Conservation (phyloP, 2,113 vertebrate genomes). For the Dermatemys mawii region DNA sequence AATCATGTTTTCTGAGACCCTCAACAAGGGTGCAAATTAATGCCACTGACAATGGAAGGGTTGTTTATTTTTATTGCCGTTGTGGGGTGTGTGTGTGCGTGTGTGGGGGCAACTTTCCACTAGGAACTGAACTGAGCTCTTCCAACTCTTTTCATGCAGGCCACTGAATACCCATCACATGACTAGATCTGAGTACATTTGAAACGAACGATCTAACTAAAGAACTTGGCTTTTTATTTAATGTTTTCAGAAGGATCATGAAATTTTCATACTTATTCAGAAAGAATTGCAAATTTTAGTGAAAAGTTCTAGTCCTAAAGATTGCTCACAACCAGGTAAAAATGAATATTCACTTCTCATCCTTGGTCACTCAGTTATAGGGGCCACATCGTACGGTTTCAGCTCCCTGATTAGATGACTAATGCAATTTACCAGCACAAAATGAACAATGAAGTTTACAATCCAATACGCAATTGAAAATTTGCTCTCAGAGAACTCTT, state of each 20-base stretch:
- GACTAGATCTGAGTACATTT: neutral
- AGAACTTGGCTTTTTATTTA: neutral
- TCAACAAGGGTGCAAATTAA: neutral
- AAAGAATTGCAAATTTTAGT: accelerated
- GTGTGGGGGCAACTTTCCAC: neutral
- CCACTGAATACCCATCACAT: neutral
- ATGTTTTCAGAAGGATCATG: neutral
- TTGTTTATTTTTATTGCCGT: neutral
- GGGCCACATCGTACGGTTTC: neutral
- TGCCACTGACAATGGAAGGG: neutral
- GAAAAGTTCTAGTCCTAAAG: neutral
- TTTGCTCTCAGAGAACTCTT: neutral
- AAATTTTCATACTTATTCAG: neutral
- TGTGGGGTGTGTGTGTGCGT: neutral
- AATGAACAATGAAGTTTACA: neutral
- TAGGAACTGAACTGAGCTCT: neutral
- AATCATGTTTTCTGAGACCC: neutral
- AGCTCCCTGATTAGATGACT: neutral
- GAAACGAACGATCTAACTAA: neutral
- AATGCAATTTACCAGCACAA: neutral
- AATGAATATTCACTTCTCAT: neutral
- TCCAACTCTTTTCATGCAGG: neutral
- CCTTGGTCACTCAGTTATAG: neutral
- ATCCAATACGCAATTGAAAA: neutral
- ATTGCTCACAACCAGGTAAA: neutral